phyloP scores from a whole-genome alignment of 2,797 vertebrate species.

The Fistularia commersonii region DNA sequence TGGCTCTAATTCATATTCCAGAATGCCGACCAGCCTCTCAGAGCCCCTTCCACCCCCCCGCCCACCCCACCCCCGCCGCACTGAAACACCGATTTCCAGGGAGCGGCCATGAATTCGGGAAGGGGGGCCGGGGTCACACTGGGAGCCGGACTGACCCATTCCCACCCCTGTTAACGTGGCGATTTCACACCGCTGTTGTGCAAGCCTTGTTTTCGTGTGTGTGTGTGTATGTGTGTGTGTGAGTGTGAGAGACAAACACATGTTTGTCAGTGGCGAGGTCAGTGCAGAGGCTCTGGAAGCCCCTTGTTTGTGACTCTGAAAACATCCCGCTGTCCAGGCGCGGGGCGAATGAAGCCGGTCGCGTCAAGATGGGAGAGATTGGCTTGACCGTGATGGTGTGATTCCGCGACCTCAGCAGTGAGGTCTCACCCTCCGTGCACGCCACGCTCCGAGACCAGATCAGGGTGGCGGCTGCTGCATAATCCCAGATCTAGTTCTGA shows the following conservation, averaged over 20 bases:
- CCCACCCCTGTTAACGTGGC: constrained; percentile 63
- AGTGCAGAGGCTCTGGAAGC: constrained; percentile 40
- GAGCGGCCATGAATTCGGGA: constrained; percentile 43
- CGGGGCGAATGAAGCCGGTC: too few species aligned
- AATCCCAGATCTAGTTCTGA: too few species aligned
- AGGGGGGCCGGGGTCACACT: too few species aligned
- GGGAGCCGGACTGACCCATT: constrained; percentile 16
- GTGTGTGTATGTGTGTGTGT: constrained; percentile 22
- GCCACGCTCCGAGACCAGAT: too few species aligned
- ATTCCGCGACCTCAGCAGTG: too few species aligned
- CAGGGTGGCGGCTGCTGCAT: too few species aligned
- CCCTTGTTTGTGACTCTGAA: constrained; percentile 51
- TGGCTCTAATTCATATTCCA: too few species aligned
- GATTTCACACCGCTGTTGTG: constrained; percentile 74
- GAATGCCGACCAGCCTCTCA: too few species aligned
- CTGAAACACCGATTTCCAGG: constrained; percentile 50
- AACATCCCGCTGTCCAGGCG: constrained; percentile 34
- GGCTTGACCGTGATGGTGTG: background rate
- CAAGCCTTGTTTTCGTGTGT: constrained; percentile 63
- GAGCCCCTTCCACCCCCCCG: too few species aligned
- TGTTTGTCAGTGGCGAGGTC: constrained; percentile 63
- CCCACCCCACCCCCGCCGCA: constrained; percentile 26
- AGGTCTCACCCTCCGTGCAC: too few species aligned
- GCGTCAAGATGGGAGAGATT: constrained; percentile 3
- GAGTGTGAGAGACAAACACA: constrained; percentile 58